Evolutionary conservation across 35 echinoderm and acorn worm species (phyloP), one percentile per base, ranked within the genome.

Genomic region (Patiria miniata): DNA sequence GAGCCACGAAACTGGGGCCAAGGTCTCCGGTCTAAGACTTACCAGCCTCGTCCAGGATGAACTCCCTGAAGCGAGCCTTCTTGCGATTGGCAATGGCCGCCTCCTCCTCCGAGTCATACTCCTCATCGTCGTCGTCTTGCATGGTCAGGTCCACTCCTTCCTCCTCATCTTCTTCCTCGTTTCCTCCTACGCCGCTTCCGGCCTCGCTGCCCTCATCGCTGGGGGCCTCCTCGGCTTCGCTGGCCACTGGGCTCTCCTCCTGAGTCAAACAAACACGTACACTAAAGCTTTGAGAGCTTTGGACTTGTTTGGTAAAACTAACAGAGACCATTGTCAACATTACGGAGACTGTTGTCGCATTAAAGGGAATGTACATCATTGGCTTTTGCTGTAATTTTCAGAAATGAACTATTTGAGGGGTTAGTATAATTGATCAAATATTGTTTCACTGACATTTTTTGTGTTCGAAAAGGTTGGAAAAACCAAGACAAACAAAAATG

Each of bases 1-100:
- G n/a, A n/a, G n/a, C n/a, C n/a, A n/a, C n/a, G n/a, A n/a, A n/a
- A n/a, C n/a, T n/a, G n/a, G n/a, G n/a, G n/a, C n/a, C n/a, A n/a
- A n/a, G n/a, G n/a, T 47, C 42, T 47, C 42, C 42, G n/a, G n/a
- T 60, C 37, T 77, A 0, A 8, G 19, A 89, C 90, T 90, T 33
- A 97, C 95, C 95, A 39, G 95, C 95, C 58, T 97, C 95, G 15
- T 93, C 84, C 61, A 97, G 39, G 88, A 97, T 97, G 81, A 97
- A 97, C 29, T 86, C 89, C 51, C 80, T 68, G 7, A 83, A 80
- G 30, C 87, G 76, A 0, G 86, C 83, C 77, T 88, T 97, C 65
- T 90, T 90, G 32, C 51, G 57, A 33, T 54, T 79, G 54, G 86
- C 87, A 80, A 81, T 37, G 18, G 37, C 61, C 28, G 84, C 76